A percentile compares a stretch with the other conserved stretches of the same genome.
These are phyloP conservation scores for Synanthedon myopaeformis DNA, from an alignment of 2,888 invertebrate genomes.

Conservation along the genomic window DNA sequence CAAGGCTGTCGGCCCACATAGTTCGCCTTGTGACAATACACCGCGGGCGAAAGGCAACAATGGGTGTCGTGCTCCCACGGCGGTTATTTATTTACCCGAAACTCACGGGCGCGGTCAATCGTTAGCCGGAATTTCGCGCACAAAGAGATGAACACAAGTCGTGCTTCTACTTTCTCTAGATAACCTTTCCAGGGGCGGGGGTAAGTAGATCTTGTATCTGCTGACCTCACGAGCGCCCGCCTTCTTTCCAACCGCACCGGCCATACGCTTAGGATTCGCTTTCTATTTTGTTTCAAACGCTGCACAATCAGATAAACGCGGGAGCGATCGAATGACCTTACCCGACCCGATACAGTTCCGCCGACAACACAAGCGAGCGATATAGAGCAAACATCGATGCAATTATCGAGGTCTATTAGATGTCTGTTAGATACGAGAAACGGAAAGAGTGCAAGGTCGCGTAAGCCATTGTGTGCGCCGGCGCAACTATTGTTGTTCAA, in stretches of 20 bases:
- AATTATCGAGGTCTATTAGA: neutral
- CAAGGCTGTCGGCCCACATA: conserved; percentile 25
- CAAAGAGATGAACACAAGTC: conserved; percentile 36
- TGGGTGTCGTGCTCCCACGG: conserved; percentile 10
- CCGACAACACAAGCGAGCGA: neutral
- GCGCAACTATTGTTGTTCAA: conserved; percentile 27
- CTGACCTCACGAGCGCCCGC: conserved; percentile 38
- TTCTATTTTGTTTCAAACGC: conserved; percentile 29
- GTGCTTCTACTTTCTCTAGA: conserved; percentile 48
- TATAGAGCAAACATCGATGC: neutral
- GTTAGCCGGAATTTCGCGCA: conserved; percentile 15
- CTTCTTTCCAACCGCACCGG: conserved; percentile 16
- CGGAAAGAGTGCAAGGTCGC: conserved; percentile 45
- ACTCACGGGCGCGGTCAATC: conserved; percentile 8
- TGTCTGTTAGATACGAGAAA: conserved; percentile 9
- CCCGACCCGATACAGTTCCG: conserved; percentile 6
- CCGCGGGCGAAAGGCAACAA: neutral
- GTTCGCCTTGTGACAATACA: conserved; percentile 10
- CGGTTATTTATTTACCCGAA: conserved; percentile 15
- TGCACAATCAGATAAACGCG: conserved; percentile 13
- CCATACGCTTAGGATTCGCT: conserved; percentile 29
- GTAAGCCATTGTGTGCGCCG: conserved; percentile 14
- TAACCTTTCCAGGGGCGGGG: conserved; percentile 45
- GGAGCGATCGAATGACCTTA: conserved; percentile 8
- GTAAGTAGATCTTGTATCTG: conserved; percentile 26